Percentiles rank a stretch among this genome's conserved stretches.
Conservation (phyloP, 2,113 vertebrate species). For the Sula dactylatra region DNA sequence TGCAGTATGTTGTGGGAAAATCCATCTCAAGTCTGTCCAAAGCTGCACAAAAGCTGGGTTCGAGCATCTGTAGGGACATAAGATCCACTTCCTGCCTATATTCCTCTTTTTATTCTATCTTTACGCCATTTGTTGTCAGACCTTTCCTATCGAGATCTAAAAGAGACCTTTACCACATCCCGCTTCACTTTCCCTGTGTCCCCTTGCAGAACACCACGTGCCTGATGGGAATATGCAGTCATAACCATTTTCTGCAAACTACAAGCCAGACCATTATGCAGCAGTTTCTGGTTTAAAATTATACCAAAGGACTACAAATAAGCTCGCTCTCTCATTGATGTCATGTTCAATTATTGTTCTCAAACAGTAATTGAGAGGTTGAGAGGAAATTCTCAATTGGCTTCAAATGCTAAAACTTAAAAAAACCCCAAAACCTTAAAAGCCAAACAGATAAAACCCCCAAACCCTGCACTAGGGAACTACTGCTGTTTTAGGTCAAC, state of each 20-base stretch:
- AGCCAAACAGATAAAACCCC: not conserved
- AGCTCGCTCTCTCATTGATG: not conserved
- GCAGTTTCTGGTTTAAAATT: constrained; percentile 25
- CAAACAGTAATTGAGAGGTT: not conserved
- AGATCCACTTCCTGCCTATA: not conserved
- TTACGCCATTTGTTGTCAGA: not conserved
- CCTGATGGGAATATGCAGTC: not conserved
- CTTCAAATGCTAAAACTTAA: not conserved
- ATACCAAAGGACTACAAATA: not conserved
- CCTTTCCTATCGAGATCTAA: not conserved
- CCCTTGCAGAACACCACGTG: not conserved
- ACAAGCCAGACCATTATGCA: not conserved
- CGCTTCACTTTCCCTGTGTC: not conserved
- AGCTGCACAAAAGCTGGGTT: not conserved
- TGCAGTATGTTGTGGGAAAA: rapidly evolving
- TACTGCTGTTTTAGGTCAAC: not conserved
- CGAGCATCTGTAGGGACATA: no score
- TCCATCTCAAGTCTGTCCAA: not conserved
- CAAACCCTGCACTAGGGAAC: not conserved
- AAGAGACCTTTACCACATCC: not conserved
- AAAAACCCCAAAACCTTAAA: not conserved
- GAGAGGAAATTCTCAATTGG: not conserved
- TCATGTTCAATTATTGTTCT: constrained; percentile 30
- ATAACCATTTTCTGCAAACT: not conserved
- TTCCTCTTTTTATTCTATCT: not conserved